phyloP scores from a whole-genome alignment of 2,113 vertebrate species.

The Aegotheles bennettii region DNA sequence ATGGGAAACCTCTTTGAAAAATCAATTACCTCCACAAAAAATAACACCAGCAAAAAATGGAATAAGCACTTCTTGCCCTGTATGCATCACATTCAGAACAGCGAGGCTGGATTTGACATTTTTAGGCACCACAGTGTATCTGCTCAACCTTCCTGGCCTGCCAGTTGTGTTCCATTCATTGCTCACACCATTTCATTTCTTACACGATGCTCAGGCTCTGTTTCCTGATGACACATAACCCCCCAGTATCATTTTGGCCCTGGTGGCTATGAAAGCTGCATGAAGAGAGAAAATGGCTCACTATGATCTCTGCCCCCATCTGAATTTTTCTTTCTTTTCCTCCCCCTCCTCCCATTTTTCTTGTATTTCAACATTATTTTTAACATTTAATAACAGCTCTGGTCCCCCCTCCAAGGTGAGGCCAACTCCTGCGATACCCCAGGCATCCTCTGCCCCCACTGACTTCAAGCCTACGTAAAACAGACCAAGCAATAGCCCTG shows the following conservation, averaged over 20 bases:
- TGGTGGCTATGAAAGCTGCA: neutral
- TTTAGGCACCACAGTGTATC: neutral
- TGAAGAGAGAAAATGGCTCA: neutral
- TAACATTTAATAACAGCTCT: neutral
- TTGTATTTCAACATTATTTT: neutral
- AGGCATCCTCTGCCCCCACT: neutral
- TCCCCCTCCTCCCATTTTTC: neutral
- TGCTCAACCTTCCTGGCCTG: neutral
- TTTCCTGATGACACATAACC: neutral
- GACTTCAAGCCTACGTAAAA: neutral
- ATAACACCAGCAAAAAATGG: neutral
- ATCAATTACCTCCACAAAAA: neutral
- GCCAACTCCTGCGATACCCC: neutral
- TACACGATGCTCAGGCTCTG: neutral
- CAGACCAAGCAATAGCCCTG: neutral
- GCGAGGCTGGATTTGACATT: neutral
- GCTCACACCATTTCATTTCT: neutral
- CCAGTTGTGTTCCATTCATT: neutral
- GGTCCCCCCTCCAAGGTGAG: neutral
- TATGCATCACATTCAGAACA: neutral
- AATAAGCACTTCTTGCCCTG: neutral
- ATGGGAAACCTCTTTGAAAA: neutral
- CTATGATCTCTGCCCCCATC: neutral
- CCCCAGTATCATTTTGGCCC: neutral
- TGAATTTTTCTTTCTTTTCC: neutral